Conservation (phyloP, 2,113 vertebrate genomes). For the Polypterus bichir region DNA sequence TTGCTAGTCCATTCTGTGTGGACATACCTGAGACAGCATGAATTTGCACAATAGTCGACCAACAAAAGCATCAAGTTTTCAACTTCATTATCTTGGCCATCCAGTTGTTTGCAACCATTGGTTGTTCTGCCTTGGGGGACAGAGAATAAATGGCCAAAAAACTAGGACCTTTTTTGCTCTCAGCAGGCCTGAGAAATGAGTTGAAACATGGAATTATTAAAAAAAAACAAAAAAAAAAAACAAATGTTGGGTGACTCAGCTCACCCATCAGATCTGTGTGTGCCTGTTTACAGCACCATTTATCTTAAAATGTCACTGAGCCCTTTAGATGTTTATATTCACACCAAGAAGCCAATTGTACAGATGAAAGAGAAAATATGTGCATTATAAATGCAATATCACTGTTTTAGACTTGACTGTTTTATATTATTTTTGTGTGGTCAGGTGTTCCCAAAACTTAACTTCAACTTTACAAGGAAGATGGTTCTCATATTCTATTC, state of each 20-base stretch:
- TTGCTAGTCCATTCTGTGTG: slow-evolving; percentile 91
- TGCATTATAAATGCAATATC: slow-evolving; percentile 97
- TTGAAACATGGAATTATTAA: slow-evolving; percentile 64
- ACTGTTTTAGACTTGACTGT: slow-evolving; percentile 96
- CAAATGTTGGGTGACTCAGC: slow-evolving; percentile 32
- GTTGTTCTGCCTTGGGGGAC: slow-evolving; percentile 57
- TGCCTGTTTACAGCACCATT: slow-evolving; percentile 98
- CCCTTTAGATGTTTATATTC: slow-evolving; percentile 87
- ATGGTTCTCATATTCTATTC: slow-evolving; percentile 69
- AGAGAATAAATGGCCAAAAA: slow-evolving; percentile 41
- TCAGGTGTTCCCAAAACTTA: slow-evolving; percentile 71
- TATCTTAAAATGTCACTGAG: slow-evolving; percentile 85
- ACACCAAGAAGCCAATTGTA: slow-evolving; percentile 87
- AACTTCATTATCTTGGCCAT: slow-evolving; percentile 79
- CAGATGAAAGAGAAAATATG: slow-evolving; percentile 72
- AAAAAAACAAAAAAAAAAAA: slow-evolving; percentile 52
- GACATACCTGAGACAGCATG: slow-evolving; percentile 90
- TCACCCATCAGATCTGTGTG: slow-evolving; percentile 76
- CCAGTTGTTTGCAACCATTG: slow-evolving; percentile 63
- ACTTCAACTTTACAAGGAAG: slow-evolving; percentile 75
- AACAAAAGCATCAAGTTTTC: slow-evolving; percentile 78
- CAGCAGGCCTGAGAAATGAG: slow-evolving; percentile 92
- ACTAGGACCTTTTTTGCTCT: slow-evolving; percentile 67
- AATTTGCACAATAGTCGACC: slow-evolving; percentile 89
- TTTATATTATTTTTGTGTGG: slow-evolving; percentile 94